Evolutionary conservation across 2,797 vertebrate genomes (phyloP).

Genomic region (Ibycter americanus): DNA sequence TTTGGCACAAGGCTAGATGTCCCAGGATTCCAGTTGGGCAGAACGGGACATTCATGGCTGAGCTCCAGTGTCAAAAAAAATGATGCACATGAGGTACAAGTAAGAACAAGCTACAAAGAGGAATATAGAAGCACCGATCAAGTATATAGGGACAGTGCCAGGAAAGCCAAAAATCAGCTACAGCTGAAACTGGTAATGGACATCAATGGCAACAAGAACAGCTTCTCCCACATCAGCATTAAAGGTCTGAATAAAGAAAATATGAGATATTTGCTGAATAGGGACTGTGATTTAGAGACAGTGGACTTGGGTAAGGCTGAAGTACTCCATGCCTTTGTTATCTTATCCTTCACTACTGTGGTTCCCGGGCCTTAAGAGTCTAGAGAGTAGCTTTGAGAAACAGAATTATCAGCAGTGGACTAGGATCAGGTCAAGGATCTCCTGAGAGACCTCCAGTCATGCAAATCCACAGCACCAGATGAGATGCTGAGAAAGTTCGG

Average conservation of each 20-base stretch:
- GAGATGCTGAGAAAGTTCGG: not conserved
- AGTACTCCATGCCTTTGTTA: not conserved
- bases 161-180: not conserved
- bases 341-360: not conserved
- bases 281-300: not conserved
- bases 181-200: not conserved
- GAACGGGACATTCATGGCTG: not conserved
- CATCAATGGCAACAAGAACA: not conserved
- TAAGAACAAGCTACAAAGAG: not conserved
- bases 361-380: not conserved
- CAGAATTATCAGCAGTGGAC: not conserved
- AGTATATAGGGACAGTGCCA: not conserved
- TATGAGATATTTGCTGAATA: not conserved
- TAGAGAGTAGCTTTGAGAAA: not conserved
- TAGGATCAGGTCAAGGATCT: not conserved
- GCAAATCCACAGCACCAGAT: not conserved
- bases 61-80: not conserved
- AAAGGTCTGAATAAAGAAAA: not conserved
- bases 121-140: not conserved
- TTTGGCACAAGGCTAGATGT: slow-evolving; percentile 6
- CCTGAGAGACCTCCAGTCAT: not conserved
- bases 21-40: not conserved
- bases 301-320: not conserved
- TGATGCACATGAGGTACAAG: accelerated
- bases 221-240: not conserved